Percentiles rank a stretch among this genome's conserved stretches.
phyloP scores from a whole-genome alignment of 2,797 vertebrate species.

The Thamnophis elegans region DNA sequence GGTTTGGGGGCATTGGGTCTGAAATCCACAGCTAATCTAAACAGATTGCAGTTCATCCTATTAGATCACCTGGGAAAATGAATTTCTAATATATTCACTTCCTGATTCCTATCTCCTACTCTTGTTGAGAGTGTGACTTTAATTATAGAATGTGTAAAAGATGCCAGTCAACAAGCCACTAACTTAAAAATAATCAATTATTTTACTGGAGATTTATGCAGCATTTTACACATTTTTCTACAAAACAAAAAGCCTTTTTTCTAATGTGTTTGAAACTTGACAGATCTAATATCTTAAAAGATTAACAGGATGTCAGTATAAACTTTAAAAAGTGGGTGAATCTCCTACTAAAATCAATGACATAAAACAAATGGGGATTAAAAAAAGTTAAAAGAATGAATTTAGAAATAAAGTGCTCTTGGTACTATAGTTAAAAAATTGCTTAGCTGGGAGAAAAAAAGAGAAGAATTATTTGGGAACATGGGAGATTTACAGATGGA shows the following conservation, averaged over 20 bases:
- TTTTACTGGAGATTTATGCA: not conserved
- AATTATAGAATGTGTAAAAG: not conserved
- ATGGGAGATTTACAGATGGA: not conserved
- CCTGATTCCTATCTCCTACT: not conserved
- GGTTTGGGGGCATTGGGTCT: not conserved
- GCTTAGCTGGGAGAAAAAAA: not conserved
- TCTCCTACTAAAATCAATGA: not conserved
- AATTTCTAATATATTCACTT: not conserved
- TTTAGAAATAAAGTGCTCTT: not conserved
- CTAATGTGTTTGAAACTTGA: not conserved
- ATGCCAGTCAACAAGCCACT: not conserved
- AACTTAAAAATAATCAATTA: not conserved
- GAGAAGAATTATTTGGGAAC: not conserved
- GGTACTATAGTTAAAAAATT: not conserved
- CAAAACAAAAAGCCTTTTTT: not conserved
- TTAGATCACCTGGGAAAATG: not conserved
- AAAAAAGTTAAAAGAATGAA: not conserved
- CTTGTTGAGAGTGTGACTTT: not conserved
- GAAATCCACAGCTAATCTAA: not conserved
- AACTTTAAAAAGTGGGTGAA: not conserved
- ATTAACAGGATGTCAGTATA: not conserved
- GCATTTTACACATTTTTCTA: not conserved
- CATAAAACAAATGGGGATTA: not conserved
- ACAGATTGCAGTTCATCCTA: not conserved
- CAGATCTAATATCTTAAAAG: not conserved